A percentile compares a stretch with the other conserved stretches of the same genome.
Evolutionary conservation across 2,113 vertebrate species (phyloP).

Genomic region (Microtus pennsylvanicus): DNA sequence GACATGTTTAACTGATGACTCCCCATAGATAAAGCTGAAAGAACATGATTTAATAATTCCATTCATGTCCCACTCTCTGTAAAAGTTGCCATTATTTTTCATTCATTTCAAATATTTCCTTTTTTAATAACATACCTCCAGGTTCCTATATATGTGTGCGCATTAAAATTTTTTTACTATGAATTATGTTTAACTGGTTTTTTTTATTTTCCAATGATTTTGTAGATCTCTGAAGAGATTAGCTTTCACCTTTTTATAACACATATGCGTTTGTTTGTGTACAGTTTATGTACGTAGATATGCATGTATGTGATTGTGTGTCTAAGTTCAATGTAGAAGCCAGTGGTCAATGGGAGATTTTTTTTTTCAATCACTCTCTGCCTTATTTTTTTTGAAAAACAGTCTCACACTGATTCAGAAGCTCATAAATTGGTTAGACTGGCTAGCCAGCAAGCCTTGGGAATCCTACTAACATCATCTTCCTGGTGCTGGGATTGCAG

Average conservation of each 20-base stretch:
- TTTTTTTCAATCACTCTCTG: not conserved
- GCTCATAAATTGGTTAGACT: not conserved
- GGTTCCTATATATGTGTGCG: not conserved
- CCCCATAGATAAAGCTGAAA: conserved; percentile 66
- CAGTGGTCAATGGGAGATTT: not conserved
- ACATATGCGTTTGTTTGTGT: not conserved
- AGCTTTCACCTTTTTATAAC: not conserved
- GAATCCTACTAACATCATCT: not conserved
- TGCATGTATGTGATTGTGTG: not conserved
- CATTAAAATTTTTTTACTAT: not conserved
- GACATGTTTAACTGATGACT: conserved; percentile 70
- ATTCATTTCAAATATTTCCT: conserved; percentile 44
- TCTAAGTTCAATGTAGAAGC: not conserved
- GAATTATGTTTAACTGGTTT: not conserved
- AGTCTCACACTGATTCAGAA: not conserved
- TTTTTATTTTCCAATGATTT: not conserved
- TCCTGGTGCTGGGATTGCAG: not conserved
- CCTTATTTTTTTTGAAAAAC: not conserved
- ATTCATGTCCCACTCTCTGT: conserved; percentile 51
- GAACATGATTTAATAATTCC: conserved; percentile 71
- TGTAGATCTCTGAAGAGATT: not conserved
- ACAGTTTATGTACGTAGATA: not conserved
- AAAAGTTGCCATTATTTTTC: conserved; percentile 45
- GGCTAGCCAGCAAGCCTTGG: not conserved
- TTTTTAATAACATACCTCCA: not conserved